These are phyloP conservation scores for Hedya salicella DNA, from an alignment of 2,888 invertebrate species.

Conservation along the genomic window DNA sequence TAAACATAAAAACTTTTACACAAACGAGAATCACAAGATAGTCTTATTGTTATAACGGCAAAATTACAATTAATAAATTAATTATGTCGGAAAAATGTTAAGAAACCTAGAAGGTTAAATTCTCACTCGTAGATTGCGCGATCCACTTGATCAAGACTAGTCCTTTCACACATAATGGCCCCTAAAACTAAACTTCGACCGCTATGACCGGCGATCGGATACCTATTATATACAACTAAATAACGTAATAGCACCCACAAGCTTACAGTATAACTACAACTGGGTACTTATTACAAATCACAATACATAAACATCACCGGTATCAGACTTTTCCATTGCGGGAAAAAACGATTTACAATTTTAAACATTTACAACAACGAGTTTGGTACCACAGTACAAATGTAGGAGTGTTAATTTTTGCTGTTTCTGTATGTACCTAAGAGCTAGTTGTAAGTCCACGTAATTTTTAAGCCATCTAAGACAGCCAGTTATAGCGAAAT, in stretches of 20 bases:
- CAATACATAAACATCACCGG: conserved; percentile 39
- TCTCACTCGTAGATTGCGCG: conserved; percentile 17
- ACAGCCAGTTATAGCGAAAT: too few relatives aligned
- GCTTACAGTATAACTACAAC: conserved; percentile 41
- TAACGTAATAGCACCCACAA: conserved; percentile 43
- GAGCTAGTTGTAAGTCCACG: background rate
- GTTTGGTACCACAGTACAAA: conserved; percentile 8
- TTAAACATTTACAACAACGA: conserved; percentile 13
- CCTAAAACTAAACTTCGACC: conserved; percentile 27
- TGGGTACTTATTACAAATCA: conserved; percentile 44
- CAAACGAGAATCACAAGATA: too few relatives aligned
- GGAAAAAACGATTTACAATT: conserved; percentile 36
- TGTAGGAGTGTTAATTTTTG: background rate
- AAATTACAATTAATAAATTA: background rate
- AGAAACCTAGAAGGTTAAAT: too few relatives aligned
- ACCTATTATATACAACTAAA: conserved; percentile 33
- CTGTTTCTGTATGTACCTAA: background rate
- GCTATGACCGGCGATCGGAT: conserved; percentile 21
- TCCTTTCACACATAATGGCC: conserved; percentile 42
- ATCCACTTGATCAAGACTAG: conserved; percentile 39
- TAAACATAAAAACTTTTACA: too few relatives aligned
- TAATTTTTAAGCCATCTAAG: background rate
- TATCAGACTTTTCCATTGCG: conserved; percentile 38
- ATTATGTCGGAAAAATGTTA: too few relatives aligned
- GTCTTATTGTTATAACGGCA: too few relatives aligned